A percentile compares a stretch with the other conserved stretches of the same genome.
phyloP scores from a whole-genome alignment of 2,888 invertebrate species.

The Limnephilus marmoratus region DNA sequence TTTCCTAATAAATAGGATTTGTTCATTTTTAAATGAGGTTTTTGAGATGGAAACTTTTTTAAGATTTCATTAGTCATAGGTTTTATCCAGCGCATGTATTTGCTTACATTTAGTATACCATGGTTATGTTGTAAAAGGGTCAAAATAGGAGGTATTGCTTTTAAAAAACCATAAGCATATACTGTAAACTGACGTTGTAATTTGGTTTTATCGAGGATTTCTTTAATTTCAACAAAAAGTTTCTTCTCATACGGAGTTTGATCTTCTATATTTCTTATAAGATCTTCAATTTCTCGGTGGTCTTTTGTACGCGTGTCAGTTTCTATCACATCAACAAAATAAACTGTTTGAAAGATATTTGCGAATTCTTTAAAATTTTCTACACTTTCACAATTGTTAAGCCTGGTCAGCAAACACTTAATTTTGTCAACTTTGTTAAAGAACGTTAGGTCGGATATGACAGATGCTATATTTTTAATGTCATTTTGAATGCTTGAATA shows the following conservation, averaged over 20 bases:
- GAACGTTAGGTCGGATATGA: neutral
- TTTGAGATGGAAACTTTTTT: neutral
- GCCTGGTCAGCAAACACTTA: neutral
- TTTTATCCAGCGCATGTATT: neutral
- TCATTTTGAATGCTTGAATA: neutral
- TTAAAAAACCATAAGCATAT: neutral
- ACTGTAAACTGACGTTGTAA: neutral
- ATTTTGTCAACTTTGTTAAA: neutral
- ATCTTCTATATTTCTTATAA: neutral
- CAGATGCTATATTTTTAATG: neutral
- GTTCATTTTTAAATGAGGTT: neutral
- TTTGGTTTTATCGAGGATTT: neutral
- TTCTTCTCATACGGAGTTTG: neutral
- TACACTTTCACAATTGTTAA: neutral
- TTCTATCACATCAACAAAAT: neutral
- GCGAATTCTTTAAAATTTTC: neutral
- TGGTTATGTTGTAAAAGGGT: neutral
- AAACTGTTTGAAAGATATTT: neutral
- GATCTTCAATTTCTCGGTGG: neutral
- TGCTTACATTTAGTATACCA: neutral
- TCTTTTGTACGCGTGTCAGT: neutral
- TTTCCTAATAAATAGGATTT: neutral
- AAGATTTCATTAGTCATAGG: neutral
- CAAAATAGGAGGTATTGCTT: neutral
- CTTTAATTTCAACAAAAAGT: neutral